Evolutionary conservation across 2,797 vertebrate species (phyloP), one percentile per base, ranked within the genome.

Genomic region (Acipenser transmontanus): DNA sequence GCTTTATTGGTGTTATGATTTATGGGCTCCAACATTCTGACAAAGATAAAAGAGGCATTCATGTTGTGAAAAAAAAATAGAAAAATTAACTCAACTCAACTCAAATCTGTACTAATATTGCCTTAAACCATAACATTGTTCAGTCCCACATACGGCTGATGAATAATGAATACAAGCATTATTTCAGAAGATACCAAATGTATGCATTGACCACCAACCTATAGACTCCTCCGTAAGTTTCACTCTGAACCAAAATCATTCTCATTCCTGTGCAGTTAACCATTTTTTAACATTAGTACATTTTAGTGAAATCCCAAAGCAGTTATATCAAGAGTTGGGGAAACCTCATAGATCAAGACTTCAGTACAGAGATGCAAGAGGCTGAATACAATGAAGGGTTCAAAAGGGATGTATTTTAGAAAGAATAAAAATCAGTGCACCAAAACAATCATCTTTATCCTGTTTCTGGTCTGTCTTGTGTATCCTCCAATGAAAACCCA

Each of bases 181-280:
- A 34, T 34, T 34, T 34, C 34, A 34, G 34, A 17, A 17, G 17
- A 17, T 17, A 17, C 34, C 34, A 34, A 34, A 34, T 34, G 34
- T 34, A 34, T 34, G 34, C 34, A 34, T 4, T 34, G 34, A 34
- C 34, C 34, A 34, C 34, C 34, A 34, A 34, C 34, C 34, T 34
- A 34, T 34, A 34, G 34, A 34, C 4, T 34, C 59, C 62, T 34
- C 34, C 34, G 4, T 34, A 66, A 52, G 8, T 71, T 62, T 68
- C 64, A 56, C 51, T 64, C 57, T 71, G 62, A 6, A 66, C 17
- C 14, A 17, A 48, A 59, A 65, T 62, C 64, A 57, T 67, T 68
- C 59, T 61, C 61, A 65, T 17, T n/a, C 62, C 50, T 49, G 62
- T 17, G 61, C 59, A 59, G 62, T 65, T 67, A 65, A 63, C 64